These are phyloP conservation scores for Tenthredo livida DNA, from an alignment of 2,888 invertebrate species.

Conservation along the genomic window DNA sequence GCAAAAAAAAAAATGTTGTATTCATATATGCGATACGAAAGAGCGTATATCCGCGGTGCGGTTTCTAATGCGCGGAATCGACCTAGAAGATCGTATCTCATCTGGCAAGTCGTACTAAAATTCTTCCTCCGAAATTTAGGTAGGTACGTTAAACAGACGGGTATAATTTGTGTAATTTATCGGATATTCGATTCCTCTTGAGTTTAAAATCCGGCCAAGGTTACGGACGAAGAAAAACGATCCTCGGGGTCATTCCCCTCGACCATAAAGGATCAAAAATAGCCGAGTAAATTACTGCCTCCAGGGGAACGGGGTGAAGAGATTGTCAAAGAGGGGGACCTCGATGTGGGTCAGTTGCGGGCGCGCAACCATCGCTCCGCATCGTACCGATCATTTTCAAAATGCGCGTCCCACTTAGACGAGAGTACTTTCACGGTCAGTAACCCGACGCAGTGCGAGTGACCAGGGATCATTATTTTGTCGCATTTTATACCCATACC, in stretches of 20 bases:
- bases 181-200: background rate
- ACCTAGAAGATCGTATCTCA: slow-evolving; percentile 22
- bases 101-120: background rate
- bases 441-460: slow-evolving; percentile 69
- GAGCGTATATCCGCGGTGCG: background rate
- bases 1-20: slow-evolving; percentile 19
- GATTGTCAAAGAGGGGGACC: slow-evolving; percentile 62
- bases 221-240: slow-evolving; percentile 46
- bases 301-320: slow-evolving; percentile 56
- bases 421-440: slow-evolving; percentile 78
- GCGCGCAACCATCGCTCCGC: slow-evolving; percentile 71
- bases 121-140: background rate
- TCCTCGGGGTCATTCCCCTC: slow-evolving; percentile 40
- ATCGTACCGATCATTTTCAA: slow-evolving; percentile 73
- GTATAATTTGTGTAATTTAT: background rate
- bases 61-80: slow-evolving; percentile 7
- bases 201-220: slow-evolving; percentile 40
- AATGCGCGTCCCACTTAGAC: slow-evolving; percentile 75
- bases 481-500: background rate
- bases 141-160: background rate
- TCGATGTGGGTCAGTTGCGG: slow-evolving; percentile 77
- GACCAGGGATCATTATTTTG: slow-evolving; percentile 36
- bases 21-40: background rate
- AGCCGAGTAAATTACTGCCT: slow-evolving; percentile 45
- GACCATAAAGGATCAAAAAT: slow-evolving; percentile 18